Evolutionary conservation across 1,140 invertebrate genomes (phyloP), one percentile per base, ranked within the genome.

Genomic region (Drosophila ananassae): DNA sequence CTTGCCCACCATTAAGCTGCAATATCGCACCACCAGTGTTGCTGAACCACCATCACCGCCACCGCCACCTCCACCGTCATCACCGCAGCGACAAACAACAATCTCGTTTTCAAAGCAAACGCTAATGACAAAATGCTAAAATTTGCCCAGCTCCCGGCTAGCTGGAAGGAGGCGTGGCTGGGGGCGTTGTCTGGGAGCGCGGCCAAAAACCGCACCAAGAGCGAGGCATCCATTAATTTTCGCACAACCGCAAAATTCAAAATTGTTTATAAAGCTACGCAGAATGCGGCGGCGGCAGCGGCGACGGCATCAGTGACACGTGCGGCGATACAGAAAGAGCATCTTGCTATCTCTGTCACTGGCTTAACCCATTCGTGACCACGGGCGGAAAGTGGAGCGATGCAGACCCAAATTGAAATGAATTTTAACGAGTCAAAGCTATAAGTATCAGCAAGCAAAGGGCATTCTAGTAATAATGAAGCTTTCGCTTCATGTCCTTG

Each of bases 231-330:
- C 83, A 89, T 89, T 89, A 89, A 89, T 89, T 89, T 89, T 89
- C 83, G 76, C 76, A 68, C 79, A 89, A 89, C 83, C 83, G 72
- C 83, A 89, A 89, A 89, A 89, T 89, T 89, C 83, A 89, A 89
- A 89, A 89, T 89, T 89, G 83, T 89, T 89, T 89, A 89, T 89
- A 89, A 89, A 89, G 83, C 83, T 83, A 83, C 83, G 83, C 83
- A 83, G 83, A 72, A 83, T 79, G 79, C 55, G 57, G 53, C 61
- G 41, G 61, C 73, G 59, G 62, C 63, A 55, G 68, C 56, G 64
- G 61, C 72, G 47, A 47, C 58, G 51, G 83, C 79, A 62, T 72
- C 69, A 76, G 82, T 77, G 82, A 85, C 81, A 85, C 82, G 82
- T 82, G 78, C 77, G 34, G 68, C 52, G 73, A 74, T 63, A 54